Base-by-base conservation (phyloP, 2,888 invertebrate species). In the Cheilosia grossa region DNA sequence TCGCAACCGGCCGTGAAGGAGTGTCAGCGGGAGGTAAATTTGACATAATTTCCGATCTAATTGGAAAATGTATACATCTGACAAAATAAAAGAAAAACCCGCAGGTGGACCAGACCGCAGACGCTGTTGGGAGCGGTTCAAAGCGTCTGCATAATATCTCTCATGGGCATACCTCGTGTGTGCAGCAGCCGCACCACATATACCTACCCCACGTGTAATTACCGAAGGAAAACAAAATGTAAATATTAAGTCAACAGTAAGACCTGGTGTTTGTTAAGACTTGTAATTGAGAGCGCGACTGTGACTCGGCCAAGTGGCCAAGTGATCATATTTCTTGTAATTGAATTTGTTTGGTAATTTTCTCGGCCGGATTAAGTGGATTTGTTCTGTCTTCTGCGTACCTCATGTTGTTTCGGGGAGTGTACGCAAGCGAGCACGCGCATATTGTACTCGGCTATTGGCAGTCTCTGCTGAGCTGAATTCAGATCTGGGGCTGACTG, bases 31-130 rank as follows among this genome's bases (percentile, higher is more conserved):
- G 53, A 44, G 53, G 56, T 59, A 58, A 61, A 72, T 85, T 79
- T 85, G 85, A 85, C 85, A 77, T 73, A 75, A 85, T 81, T 85
- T 77, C 56, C 63, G 19, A 58, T 85, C 70, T 77, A 85, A 85
- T 77, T 81, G 81, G 63, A 44, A 72, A 73, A 67, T 72, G 40
- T 56, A 49, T 59, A 4, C 13, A 37, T 10, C 37, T n/a, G n/a
- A 59, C 37, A 51, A 53, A 44, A 74, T 47, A 44, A 37, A 33
- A 58, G 9, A 42, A 37, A 54, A 75, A 66, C 75, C 79, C 75
- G 79, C 83, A 83, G 83, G 83, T 83, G 83, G 79, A 83, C 69
- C 69, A 54, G 10, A 4, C 33, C 10, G 49, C 13, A 40, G n/a
- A 24, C 33, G 13, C 49, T 30, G 19, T 53, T 64, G 64, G 82